Evolutionary conservation across 2,888 invertebrate species (phyloP).

Genomic region (Phrixothrix hirtus): DNA sequence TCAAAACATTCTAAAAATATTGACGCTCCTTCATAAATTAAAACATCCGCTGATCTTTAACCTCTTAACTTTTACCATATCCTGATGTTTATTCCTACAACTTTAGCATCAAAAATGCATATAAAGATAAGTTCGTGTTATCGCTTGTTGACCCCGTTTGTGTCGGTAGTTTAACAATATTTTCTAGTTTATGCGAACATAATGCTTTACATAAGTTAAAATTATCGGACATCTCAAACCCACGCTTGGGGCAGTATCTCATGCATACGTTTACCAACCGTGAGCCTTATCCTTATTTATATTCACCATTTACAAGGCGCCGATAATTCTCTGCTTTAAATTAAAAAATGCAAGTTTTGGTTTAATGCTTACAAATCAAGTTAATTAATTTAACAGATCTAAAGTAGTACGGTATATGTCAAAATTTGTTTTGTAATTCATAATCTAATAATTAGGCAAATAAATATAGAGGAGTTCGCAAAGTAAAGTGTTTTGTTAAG

Average conservation of each 20-base stretch:
- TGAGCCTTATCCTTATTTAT: slow-evolving; percentile 48
- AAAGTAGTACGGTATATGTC: no score
- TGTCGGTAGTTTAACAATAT: slow-evolving; percentile 25
- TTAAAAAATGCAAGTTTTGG: background rate
- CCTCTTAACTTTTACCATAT: background rate
- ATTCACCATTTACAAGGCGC: slow-evolving; percentile 41
- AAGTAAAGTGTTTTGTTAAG: no score
- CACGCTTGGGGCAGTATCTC: slow-evolving; percentile 44
- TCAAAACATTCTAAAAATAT: no score
- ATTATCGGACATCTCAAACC: slow-evolving; percentile 50
- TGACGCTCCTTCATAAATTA: background rate
- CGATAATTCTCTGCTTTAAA: slow-evolving; percentile 35
- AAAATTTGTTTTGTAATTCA: no score
- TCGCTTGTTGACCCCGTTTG: slow-evolving; percentile 21
- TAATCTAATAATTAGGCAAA: no score
- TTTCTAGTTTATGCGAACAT: slow-evolving; percentile 43
- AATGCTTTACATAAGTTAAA: slow-evolving; percentile 51
- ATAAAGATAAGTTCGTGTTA: slow-evolving; percentile 4
- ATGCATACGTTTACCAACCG: slow-evolving; percentile 42
- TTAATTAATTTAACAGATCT: no score
- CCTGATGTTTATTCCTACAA: background rate
- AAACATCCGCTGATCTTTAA: background rate
- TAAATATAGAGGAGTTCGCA: no score
- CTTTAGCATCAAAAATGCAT: background rate
- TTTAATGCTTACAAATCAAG: no score